These are phyloP conservation scores for Prostheceraeus crozeri DNA, from an alignment of 2,888 invertebrate genomes.

Conservation along the genomic window DNA sequence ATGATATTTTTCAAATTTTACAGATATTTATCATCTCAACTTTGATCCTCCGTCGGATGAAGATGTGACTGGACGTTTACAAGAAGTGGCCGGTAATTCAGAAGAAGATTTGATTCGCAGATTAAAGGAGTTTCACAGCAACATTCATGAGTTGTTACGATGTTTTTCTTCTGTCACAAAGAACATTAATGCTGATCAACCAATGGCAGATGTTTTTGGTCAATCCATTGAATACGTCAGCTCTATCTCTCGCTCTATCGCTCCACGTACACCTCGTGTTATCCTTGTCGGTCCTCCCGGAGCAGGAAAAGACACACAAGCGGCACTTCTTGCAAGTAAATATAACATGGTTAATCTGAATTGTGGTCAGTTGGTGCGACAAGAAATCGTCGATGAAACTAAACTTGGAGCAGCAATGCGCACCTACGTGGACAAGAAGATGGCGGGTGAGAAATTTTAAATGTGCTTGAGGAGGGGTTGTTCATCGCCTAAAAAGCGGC, in stretches of 20 bases:
- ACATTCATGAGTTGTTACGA: slow-evolving; percentile 48
- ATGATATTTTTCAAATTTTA: too few relatives aligned
- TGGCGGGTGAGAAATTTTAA: slow-evolving; percentile 46
- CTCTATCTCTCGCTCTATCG: slow-evolving; percentile 48
- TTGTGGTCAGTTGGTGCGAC: slow-evolving; percentile 53
- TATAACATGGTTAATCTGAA: slow-evolving; percentile 56
- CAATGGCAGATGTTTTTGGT: slow-evolving; percentile 55
- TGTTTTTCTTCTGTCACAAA: slow-evolving; percentile 45
- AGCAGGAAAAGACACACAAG: slow-evolving; percentile 54
- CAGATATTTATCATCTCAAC: slow-evolving; percentile 56
- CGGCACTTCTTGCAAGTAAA: slow-evolving; percentile 54
- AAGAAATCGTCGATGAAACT: slow-evolving; percentile 53
- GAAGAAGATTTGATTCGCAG: slow-evolving; percentile 51
- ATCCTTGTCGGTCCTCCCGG: slow-evolving; percentile 55
- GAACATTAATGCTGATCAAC: slow-evolving; percentile 57
- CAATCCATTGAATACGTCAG: slow-evolving; percentile 52
- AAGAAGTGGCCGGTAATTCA: slow-evolving; percentile 46
- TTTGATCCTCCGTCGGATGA: slow-evolving; percentile 53
- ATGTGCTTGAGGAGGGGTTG: too few relatives aligned
- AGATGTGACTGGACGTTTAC: slow-evolving; percentile 48
- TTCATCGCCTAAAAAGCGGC: too few relatives aligned
- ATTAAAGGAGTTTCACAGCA: slow-evolving; percentile 49
- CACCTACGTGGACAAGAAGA: slow-evolving; percentile 50
- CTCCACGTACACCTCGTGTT: slow-evolving; percentile 55
- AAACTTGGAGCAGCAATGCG: slow-evolving; percentile 51